Evolutionary conservation across 2,113 vertebrate species (phyloP), one percentile per base, ranked within the genome.

Genomic region (Probosciger aterrimus): DNA sequence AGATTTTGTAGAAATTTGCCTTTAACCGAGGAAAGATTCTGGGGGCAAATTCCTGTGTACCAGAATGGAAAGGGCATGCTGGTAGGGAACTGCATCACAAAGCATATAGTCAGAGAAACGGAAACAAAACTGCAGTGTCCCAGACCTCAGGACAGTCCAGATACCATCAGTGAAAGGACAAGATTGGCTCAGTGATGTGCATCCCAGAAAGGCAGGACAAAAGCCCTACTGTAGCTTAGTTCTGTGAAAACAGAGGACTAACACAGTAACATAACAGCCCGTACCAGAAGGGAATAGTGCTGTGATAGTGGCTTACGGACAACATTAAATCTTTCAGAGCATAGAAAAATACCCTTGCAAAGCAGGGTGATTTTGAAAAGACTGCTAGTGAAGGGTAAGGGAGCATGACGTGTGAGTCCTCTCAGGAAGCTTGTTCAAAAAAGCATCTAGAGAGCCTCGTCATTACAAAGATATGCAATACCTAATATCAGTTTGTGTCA

Each of bases 81-180:
- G 52, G 50, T 91, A 69, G 62, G 77, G 86, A 84, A 75, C 9
- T 28, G 24, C 46, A 75, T 89, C 31, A 97, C 95, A 97, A 95
- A 95, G 94, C 87, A 46, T 87, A 87, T 46, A 97, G 96, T 96
- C 95, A 97, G 91, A 94, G 41, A 89, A 92, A 92, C 76, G 37
- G 87, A 85, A 90, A 97, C 95, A 97, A 91, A 94, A 95, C 94
- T 80, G 84, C 70, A 97, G 94, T 96, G 94, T 97, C 93, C 87
- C 43, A 82, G 93, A 62, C 6, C 52, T 85, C 89, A 49, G 57
- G 85, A 50, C 47, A 35, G 49, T 84, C n/a, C 70, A 93, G 84
- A 95, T 75, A 95, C 15, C 75, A 59, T 24, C 65, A 91, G 55
- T 33, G 31, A 95, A 93, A 87, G 83, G 77, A 91, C 84, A 82